Base-by-base conservation (phyloP, 2,888 invertebrate species). In the Tribolium freemani region DNA sequence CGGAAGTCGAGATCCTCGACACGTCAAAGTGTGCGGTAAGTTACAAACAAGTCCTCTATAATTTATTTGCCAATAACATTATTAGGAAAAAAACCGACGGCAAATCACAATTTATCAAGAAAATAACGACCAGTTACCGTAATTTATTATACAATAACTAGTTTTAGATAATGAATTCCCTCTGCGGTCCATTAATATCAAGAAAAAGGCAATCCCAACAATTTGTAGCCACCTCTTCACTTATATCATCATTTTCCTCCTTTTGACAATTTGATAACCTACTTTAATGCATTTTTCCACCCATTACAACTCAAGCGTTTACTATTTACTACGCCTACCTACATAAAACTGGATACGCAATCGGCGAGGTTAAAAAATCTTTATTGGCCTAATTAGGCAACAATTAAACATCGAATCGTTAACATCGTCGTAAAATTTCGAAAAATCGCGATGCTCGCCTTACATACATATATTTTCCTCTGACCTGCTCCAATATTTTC, bases 21-120 rank as follows among this genome's bases (percentile, higher is more conserved):
- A 94, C 93, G 79, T 93, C 93, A 80, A 93, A 92, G 88, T 93
- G 93, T 88, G 92, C 91, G 89, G 94, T 94, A 89, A 92, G 93
- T 90, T 16, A 11, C 13, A 48, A 48, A 48, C 16, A 48, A 48
- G 16, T 48, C 16, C 13, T 48, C 13, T 48, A 48, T 48, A 48
- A 48, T 21, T 58, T 58, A 58, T 58, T 45, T 58, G 16, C 20
- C 9, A 56, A 38, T 31, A 31, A 31, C 31, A 30, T 56, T 30
- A 38, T 56, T 45, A 21, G 13, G 45, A 58, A 56, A 58, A 58
- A 58, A 58, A 38, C 6, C 20, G 0, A 2, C 45, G 57, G 45
- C 16, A 31, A 58, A 58, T 58, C 45, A 58, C 60, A 60, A 48
- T 51, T 63, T 63, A 63, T 63, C 51, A 63, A 51, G 63, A 51